Evolutionary conservation across 2,888 invertebrate species (phyloP), one percentile per base, ranked within the genome.

Genomic region (Drosophila niveifrons): DNA sequence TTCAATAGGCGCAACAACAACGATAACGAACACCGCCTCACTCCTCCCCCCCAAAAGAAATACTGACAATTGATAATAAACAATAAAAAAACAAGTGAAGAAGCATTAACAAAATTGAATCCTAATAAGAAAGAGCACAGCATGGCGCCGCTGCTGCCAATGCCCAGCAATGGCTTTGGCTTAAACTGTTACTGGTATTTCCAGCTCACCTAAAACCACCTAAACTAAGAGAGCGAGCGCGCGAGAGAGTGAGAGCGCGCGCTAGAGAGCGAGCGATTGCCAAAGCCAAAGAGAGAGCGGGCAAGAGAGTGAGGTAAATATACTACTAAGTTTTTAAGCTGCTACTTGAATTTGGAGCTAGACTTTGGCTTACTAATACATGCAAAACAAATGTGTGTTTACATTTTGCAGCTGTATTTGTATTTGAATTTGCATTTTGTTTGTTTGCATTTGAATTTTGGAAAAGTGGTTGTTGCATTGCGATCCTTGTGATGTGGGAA

Each of bases 121-220:
- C 17, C 34, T 18, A 58, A 41, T 44, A 43, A 36, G 36, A 31
- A 10, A 10, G 6, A 56, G 44, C 51, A 23, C 66, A 59, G 53
- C 48, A 88, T 79, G 88, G 76, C 68, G 73, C 69, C 64, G 69
- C 64, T 75, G 78, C 66, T 69, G 82, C 86, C 82, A 82, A 69
- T 82, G 86, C 69, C 80, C 46, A 75, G 72, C 29, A 75, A 69
- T 64, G 79, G 82, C 75, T 75, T 79, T 82, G 83, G 77, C 72
- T 62, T 70, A 43, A 78, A 69, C 69, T 66, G 41, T 63, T 69
- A 62, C 66, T 68, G 77, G 77, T 76, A 72, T 65, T 62, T 73
- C 50, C 80, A 78, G 74, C 78, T 75, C 39, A 78, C 78, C 73
- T 78, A 78, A 78, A 31, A 34, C 29, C 43, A 52, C 31, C 13